Evolutionary conservation across 2,888 invertebrate species (phyloP).

Genomic region (Microchrysa polita): DNA sequence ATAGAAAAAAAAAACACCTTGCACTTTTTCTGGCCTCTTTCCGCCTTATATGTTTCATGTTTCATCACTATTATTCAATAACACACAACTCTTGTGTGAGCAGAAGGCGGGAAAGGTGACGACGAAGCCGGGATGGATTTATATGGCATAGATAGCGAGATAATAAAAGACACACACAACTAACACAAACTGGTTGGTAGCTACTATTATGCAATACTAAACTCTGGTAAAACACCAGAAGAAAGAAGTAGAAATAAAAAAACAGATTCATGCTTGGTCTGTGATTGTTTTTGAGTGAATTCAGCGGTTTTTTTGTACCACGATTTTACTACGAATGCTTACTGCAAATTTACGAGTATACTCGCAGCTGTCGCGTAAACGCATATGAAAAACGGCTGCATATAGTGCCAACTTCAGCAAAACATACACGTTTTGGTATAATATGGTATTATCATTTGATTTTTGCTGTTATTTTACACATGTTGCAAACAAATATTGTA

Average conservation of each 20-base stretch:
- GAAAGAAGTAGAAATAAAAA: no score
- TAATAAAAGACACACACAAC: constrained; percentile 34
- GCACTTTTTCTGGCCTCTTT: constrained; percentile 44
- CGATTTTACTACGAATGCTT: not conserved
- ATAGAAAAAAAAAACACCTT: constrained; percentile 31
- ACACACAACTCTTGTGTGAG: constrained; percentile 5
- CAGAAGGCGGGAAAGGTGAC: no score
- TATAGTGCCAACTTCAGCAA: no score
- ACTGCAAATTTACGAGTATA: not conserved
- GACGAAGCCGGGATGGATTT: no score
- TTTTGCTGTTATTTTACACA: no score
- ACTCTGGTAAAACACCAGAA: no score
- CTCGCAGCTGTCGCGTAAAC: no score
- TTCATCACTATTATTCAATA: constrained; percentile 46
- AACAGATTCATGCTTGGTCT: constrained; percentile 16
- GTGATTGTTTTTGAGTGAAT: constrained; percentile 27
- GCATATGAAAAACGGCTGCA: no score
- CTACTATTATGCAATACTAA: constrained; percentile 23
- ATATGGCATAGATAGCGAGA: constrained; percentile 4
- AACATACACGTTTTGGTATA: no score
- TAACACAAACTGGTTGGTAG: constrained; percentile 23
- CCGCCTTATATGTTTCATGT: constrained; percentile 38
- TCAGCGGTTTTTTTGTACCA: constrained; percentile 28
- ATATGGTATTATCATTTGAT: no score
- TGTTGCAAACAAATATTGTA: no score